Evolutionary conservation across 1,140 invertebrate species (phyloP).

Genomic region (Kradibia gibbosae): DNA sequence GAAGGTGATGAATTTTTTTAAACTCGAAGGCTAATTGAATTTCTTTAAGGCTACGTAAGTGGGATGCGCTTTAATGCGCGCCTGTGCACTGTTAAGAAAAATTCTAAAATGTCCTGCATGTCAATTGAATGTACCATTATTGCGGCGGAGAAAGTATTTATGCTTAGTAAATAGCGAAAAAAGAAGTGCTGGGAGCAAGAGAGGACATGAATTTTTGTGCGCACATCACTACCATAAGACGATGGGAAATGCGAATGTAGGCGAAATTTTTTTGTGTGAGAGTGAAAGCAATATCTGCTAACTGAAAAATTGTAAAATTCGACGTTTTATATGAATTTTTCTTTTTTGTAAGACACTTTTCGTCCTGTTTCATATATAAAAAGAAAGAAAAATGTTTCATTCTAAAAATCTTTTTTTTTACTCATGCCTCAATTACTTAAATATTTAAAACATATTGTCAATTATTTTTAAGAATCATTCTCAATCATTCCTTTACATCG

Average conservation of each 20-base stretch:
- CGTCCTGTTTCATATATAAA: conserved; percentile 53
- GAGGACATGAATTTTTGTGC: conserved; percentile 46
- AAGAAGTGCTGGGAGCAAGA: conserved; percentile 53
- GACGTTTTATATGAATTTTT: conserved; percentile 51
- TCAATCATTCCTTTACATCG: background rate
- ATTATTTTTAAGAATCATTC: background rate
- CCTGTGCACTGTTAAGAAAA: conserved; percentile 34
- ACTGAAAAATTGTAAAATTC: conserved; percentile 50
- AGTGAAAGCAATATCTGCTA: conserved; percentile 42
- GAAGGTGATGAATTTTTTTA: conserved; percentile 43
- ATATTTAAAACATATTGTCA: background rate
- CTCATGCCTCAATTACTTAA: conserved; percentile 16
- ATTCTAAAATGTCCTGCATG: conserved; percentile 66
- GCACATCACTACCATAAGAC: background rate
- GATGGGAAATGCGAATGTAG: conserved; percentile 8
- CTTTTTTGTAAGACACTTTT: conserved; percentile 53
- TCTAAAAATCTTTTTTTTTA: conserved; percentile 43
- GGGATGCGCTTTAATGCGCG: conserved; percentile 51
- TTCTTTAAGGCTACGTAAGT: conserved; percentile 54
- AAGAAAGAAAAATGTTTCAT: conserved; percentile 48
- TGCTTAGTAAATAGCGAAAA: conserved; percentile 66
- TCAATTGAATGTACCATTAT: conserved; percentile 72
- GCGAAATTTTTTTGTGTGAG: conserved; percentile 35
- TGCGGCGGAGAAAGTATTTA: conserved; percentile 73
- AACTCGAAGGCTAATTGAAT: conserved; percentile 34